Percentiles rank a stretch among this genome's conserved stretches.
Evolutionary conservation across 2,797 vertebrate species (phyloP).

Genomic region (Takifugu ocellatus): DNA sequence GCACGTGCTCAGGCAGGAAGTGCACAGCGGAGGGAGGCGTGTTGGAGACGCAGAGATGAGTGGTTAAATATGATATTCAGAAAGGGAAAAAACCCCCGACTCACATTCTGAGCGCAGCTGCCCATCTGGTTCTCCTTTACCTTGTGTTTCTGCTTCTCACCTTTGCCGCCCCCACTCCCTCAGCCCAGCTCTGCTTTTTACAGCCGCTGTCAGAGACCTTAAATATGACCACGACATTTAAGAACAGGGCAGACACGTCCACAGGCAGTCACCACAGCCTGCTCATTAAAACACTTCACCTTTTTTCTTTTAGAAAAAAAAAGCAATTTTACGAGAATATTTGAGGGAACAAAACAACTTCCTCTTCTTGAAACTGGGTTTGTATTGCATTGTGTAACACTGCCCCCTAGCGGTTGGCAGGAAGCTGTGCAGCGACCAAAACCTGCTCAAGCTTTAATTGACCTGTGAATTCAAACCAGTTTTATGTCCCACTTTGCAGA

Average conservation of each 20-base stretch:
- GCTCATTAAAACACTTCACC: conserved; percentile 18
- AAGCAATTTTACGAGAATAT: not conserved
- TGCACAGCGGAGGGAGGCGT: conserved; percentile 20
- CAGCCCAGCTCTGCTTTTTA: conserved; percentile 32
- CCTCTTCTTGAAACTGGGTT: not conserved
- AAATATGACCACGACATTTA: conserved; percentile 29
- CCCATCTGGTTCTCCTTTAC: conserved; percentile 25
- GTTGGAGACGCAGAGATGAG: conserved; percentile 24
- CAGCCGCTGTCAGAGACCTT: conserved; percentile 31
- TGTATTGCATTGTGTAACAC: conserved; percentile 42
- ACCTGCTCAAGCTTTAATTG: not conserved
- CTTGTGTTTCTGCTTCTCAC: conserved; percentile 1
- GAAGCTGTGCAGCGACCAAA: conserved; percentile 17
- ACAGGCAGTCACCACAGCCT: conserved; percentile 28
- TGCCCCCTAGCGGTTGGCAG: conserved; percentile 62
- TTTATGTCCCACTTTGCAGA: conserved; percentile 44
- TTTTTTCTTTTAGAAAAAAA: not conserved
- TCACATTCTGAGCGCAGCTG: conserved; percentile 3
- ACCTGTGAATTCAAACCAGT: not conserved
- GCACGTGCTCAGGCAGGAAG: conserved; percentile 56
- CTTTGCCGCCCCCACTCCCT: conserved; percentile 6
- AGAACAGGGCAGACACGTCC: conserved; percentile 27
- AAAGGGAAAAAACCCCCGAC: not conserved
- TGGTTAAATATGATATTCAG: conserved; percentile 3
- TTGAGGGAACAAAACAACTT: not conserved